Evolutionary conservation across 2,888 invertebrate species (phyloP).

Genomic region (Agrotis ipsilon): DNA sequence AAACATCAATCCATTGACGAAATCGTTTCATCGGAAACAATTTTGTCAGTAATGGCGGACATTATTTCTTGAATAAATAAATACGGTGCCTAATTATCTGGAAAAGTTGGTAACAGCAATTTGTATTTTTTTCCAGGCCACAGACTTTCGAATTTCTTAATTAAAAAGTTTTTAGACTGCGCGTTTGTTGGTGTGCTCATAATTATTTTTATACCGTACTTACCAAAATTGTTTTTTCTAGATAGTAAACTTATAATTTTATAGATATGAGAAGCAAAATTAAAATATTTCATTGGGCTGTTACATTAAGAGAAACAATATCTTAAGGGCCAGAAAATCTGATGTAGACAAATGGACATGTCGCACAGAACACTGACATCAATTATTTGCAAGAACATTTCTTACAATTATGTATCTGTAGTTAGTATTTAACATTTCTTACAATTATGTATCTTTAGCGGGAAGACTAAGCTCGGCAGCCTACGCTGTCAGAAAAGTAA

Average conservation of each 20-base stretch:
- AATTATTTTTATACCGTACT: constrained; percentile 36
- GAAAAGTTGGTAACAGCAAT: constrained; percentile 50
- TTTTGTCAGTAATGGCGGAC: constrained; percentile 57
- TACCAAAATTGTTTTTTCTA: not conserved
- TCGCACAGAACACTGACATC: no score
- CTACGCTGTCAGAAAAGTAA: no score
- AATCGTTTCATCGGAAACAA: constrained; percentile 57
- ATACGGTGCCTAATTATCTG: constrained; percentile 60
- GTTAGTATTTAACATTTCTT: no score
- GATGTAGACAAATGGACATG: no score
- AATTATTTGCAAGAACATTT: no score
- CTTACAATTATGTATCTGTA: no score
- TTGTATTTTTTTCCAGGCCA: constrained; percentile 52
- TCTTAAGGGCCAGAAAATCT: no score
- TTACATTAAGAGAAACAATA: no score
- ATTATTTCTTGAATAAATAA: constrained; percentile 66
- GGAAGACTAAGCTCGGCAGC: no score
- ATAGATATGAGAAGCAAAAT: not conserved
- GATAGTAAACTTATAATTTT: constrained; percentile 10
- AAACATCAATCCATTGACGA: constrained; percentile 65
- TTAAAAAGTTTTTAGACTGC: constrained; percentile 58
- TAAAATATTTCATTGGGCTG: not conserved
- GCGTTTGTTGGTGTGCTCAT: constrained; percentile 36
- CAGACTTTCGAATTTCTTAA: constrained; percentile 49
- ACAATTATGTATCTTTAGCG: no score